A percentile compares a stretch with the other conserved stretches of the same genome.
These are phyloP conservation scores for Ciconia maguari DNA, from an alignment of 2,113 vertebrate genomes.

Conservation along the genomic window DNA sequence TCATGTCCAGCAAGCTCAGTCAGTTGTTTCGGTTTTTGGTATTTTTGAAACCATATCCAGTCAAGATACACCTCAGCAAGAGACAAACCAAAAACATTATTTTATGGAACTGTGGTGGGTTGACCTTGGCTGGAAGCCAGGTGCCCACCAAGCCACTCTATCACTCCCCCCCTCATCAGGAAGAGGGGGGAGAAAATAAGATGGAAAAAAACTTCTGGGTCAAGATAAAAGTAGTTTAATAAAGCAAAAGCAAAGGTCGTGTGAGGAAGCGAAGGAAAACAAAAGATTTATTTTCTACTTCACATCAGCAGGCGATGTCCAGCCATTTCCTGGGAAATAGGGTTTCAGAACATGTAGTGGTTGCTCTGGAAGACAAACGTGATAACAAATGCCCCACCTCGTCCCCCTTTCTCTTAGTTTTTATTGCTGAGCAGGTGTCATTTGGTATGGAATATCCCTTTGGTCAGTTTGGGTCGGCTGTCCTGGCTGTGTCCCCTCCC, in stretches of 20 bases:
- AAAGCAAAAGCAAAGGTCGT: neutral
- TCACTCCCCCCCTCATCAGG: neutral
- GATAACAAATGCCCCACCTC: neutral
- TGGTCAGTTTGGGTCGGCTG: neutral
- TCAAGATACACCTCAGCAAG: accelerated
- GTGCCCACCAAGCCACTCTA: neutral
- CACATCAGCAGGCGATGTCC: neutral
- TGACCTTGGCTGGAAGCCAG: neutral
- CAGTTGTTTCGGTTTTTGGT: neutral
- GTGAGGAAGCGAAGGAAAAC: neutral
- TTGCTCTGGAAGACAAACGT: neutral
- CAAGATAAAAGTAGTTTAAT: neutral
- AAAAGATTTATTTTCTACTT: neutral
- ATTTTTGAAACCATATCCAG: neutral
- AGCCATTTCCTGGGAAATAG: neutral
- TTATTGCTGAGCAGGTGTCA: neutral
- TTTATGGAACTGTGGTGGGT: neutral
- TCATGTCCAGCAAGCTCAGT: neutral
- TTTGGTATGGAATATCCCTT: too few species aligned
- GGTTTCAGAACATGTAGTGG: accelerated
- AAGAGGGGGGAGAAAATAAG: neutral
- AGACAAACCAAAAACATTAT: neutral
- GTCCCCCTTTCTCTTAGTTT: too few species aligned
- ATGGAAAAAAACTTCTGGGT: too few species aligned
- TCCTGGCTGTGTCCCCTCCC: too few species aligned